A percentile compares a stretch with the other conserved stretches of the same genome.
These are phyloP conservation scores for Cydia splendana DNA, from an alignment of 1,140 invertebrate species.

Conservation along the genomic window DNA sequence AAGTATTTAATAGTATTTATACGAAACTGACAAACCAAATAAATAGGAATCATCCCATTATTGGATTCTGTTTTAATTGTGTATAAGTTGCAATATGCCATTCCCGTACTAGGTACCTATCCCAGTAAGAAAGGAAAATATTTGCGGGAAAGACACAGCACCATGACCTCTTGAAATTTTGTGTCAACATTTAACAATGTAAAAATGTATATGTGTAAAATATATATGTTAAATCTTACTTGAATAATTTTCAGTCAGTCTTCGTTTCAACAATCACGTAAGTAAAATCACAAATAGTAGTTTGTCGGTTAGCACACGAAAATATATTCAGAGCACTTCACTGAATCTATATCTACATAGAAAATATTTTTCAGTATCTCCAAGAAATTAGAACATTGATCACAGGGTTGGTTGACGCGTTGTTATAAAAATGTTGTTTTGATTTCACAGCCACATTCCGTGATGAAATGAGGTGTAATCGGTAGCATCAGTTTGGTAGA, in stretches of 20 bases:
- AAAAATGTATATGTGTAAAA: neutral
- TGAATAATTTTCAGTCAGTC: slow-evolving; percentile 41
- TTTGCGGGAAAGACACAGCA: too few relatives aligned
- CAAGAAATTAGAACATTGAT: slow-evolving; percentile 61
- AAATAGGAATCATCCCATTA: too few relatives aligned
- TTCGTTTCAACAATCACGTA: slow-evolving; percentile 35
- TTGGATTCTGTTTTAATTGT: too few relatives aligned
- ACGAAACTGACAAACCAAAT: too few relatives aligned
- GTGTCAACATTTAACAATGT: neutral
- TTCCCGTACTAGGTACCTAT: too few relatives aligned
- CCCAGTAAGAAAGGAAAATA: too few relatives aligned
- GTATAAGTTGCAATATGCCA: too few relatives aligned
- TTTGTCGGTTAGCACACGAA: slow-evolving; percentile 46
- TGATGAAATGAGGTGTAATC: slow-evolving; percentile 39
- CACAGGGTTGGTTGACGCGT: slow-evolving; percentile 65
- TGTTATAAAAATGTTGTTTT: slow-evolving; percentile 65
- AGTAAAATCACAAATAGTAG: slow-evolving; percentile 42
- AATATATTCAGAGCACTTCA: slow-evolving; percentile 60
- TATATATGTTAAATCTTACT: slow-evolving; percentile 42
- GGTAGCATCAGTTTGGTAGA: slow-evolving; percentile 62
- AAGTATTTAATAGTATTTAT: too few relatives aligned
- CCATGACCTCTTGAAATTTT: too few relatives aligned
- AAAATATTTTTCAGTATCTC: slow-evolving; percentile 64
- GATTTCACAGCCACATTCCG: slow-evolving; percentile 44
- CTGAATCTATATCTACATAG: slow-evolving; percentile 50